Base-by-base conservation (phyloP, 2,113 vertebrate species). In the Callocephalon fimbriatum region DNA sequence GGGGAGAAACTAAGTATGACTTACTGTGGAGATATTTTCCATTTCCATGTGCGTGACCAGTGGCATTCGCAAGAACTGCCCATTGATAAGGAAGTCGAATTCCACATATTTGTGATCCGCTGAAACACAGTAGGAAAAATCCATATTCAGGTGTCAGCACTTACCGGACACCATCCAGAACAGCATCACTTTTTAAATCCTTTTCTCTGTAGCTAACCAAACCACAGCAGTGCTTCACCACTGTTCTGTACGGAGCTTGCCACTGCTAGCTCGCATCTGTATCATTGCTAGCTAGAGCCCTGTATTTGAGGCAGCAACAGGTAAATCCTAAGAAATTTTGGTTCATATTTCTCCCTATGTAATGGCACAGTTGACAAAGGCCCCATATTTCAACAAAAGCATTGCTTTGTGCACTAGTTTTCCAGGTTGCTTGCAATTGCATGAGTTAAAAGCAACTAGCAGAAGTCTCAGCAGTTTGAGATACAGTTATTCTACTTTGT, bases 41-140 rank as follows among this genome's bases (percentile, higher is more conserved):
- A 96, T 91, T 67, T 99, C 99, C 98, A 99, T 99, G 95, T 99
- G 99, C 10, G 94, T 96, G 91, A 98, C 97, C 97, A 99, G 97
- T 0, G 99, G 86, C 88, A 98, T 84, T 65, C 99, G 99, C 85
- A 99, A 97, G 98, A 99, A 99, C 97, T 99, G 99, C 56, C 99
- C 99, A 95, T 97, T 98, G 98, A 99, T 98, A 97, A 99, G 99
- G 98, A 99, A 99, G 98, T 99, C 99, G 86, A 99, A 99, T 65
- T 99, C 99, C 98, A 99, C 99, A 95, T 98, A 98, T 90, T 98
- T 98, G 97, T 99, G 99, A 91, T 98, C 98, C n/a, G 63, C 99
- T 99, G 97, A 80, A 98, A 94, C 65, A 92, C 81, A 93, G 44
- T 19, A 15, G 53, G 77, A 89, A 80, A 71, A 92, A 72, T 16